Base-by-base conservation (phyloP, 1,140 invertebrate genomes). In the Calliphora vicina region DNA sequence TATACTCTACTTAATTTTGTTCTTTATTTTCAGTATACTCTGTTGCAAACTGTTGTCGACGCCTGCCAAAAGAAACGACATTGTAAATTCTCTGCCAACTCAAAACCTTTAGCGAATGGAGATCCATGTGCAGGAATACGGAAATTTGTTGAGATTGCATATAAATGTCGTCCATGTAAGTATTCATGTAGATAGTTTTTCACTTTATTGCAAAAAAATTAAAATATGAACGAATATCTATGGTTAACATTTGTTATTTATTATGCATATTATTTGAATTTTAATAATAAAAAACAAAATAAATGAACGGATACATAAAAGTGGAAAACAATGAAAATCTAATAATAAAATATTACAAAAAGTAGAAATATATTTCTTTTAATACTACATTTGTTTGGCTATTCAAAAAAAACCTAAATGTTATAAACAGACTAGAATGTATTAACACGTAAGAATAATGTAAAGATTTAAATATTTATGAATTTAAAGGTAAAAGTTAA, bases 151-250 rank as follows among this genome's bases (percentile, higher is more conserved):
- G 96, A 97, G 92, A 95, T 98, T 50, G 96, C 96, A 84, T 98
- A 97, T 92, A 97, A 97, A 91, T 98, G 97, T 92, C 94, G 96
- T 91, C 97, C 97, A 89, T 97, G 97, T 98, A 93, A 97, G 96
- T 96, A 91, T 84, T 83, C 74, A 42, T 81, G 13, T 15, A 67
- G n/a, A n/a, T n/a, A n/a, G n/a, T n/a, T 50, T 29, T 35, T 9
- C 35, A n/a, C 23, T 76, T 76, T 76, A 9, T 29, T 15, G 25
- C 25, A 74, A 35, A 26, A n/a, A 13, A 35, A 26, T 35, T 13
- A 74, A 35, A 15, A 35, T 35, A 74, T 76, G 26, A 67, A n/a
- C 4, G 61, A 67, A 20, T 20, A 67, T 6, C 17, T 25, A 23
- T 67, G 61, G 20, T 23, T 67, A 67, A 25, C 23, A 10, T 10